Base-by-base conservation (phyloP, 2,888 invertebrate species). In the Abrostola tripartita region DNA sequence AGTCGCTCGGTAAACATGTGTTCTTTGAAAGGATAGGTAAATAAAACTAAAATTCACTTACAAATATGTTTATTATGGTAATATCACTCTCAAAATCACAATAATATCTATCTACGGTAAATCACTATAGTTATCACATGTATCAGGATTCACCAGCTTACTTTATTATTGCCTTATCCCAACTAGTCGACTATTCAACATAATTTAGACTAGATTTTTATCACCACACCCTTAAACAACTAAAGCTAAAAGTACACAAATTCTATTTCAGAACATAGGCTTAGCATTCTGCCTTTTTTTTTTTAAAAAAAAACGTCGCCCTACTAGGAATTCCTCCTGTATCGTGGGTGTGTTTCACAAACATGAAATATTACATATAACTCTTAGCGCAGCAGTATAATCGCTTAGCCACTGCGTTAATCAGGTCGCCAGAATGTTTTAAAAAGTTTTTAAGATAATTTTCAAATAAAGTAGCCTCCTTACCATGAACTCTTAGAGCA, bases 51-150 rank as follows among this genome's bases (percentile, higher is more conserved):
- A 7, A 50, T 0, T 44, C 7, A 8, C 41, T 41, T 37, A 53
- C n/a, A 55, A 35, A 60, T 36, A 41, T 40, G 50, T 58, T 69
- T 56, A 44, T 70, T 61, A 59, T 36, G 8, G 42, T 74, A 74
- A 72, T 74, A 74, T 76, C 78, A 76, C 63, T 61, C 57, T 50
- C 68, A 71, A 69, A 69, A 78, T 76, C 62, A 78, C 69, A 78
- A 69, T 68, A 56, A 64, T 53, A 42, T 51, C 42, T 36, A 14
- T 37, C n/a, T 57, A 50, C n/a, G 38, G 50, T 50, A 54, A 54
- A 12, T 24, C 35, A 42, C 11, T 24, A 36, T 24, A 12, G 4
- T 44, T 47, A 47, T 47, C 44, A 47, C 44, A 47, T 40, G 40
- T 40, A 8, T 55, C 42, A 9, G 44, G 12, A 47, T n/a, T 49